Percentiles rank a stretch among this genome's conserved stretches.
phyloP scores from a whole-genome alignment of 2,888 invertebrate species.

The Amiota mariae region DNA sequence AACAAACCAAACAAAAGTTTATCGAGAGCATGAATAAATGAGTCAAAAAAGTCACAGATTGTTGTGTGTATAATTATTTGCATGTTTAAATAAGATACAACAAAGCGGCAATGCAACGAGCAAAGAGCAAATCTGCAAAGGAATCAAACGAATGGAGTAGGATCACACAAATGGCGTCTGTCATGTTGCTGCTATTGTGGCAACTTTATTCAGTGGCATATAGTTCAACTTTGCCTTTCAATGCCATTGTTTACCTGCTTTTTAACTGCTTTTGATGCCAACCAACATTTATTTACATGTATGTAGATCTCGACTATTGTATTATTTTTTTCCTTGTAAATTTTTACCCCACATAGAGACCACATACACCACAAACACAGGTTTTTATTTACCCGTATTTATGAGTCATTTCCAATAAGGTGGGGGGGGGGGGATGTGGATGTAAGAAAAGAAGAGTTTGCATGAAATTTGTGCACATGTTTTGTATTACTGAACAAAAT shows the following conservation, averaged over 20 bases:
- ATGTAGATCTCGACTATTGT: too few species aligned
- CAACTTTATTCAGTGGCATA: too few species aligned
- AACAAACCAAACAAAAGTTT: constrained; percentile 16
- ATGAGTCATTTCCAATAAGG: too few species aligned
- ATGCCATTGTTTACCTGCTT: constrained; percentile 29
- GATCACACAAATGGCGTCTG: too few species aligned
- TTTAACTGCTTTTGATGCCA: constrained; percentile 16
- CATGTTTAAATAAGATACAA: constrained; percentile 52
- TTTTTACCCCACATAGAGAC: too few species aligned
- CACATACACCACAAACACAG: too few species aligned
- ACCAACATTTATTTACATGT: neutral
- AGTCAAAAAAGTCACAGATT: constrained; percentile 26
- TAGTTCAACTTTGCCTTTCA: neutral
- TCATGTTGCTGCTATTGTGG: too few species aligned
- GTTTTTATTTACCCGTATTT: too few species aligned
- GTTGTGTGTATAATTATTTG: constrained; percentile 53
- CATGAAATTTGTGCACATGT: constrained; percentile 2
- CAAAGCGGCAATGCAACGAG: neutral
- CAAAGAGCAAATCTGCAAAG: too few species aligned
- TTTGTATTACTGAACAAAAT: neutral
- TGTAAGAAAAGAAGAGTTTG: neutral
- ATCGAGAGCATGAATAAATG: neutral
- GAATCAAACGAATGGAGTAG: too few species aligned
- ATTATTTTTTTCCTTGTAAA: too few species aligned
- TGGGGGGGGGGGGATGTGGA: too few species aligned